Percentiles rank a stretch among this genome's conserved stretches.
phyloP scores from a whole-genome alignment of 2,888 invertebrate species.

The Macrophya alboannulata region DNA sequence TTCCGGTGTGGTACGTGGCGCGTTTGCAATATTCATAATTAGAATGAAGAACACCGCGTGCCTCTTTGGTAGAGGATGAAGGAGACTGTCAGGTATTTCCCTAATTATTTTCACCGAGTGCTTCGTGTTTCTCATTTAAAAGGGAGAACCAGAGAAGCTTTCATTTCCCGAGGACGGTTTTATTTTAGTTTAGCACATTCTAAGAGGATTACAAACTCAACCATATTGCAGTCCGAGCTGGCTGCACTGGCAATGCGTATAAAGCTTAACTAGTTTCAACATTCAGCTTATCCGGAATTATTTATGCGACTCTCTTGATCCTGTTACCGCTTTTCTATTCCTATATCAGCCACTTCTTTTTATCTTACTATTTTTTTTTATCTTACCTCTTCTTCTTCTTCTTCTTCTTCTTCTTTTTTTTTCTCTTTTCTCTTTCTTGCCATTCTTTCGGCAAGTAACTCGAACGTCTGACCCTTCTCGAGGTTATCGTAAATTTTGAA shows the following conservation, averaged over 20 bases:
- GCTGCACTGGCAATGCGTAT: slow-evolving; percentile 29
- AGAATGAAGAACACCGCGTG: slow-evolving; percentile 44
- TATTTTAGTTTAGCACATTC: slow-evolving; percentile 58
- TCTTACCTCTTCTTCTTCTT: slow-evolving; percentile 37
- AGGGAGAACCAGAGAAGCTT: slow-evolving; percentile 42
- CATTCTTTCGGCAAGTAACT: slow-evolving; percentile 14
- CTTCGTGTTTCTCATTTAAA: slow-evolving; percentile 49
- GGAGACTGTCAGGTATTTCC: slow-evolving; percentile 59
- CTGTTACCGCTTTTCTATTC: slow-evolving; percentile 15
- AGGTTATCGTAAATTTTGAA: slow-evolving; percentile 27
- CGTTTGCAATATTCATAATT: slow-evolving; percentile 49
- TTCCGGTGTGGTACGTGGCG: slow-evolving; percentile 21
- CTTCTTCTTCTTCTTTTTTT: slow-evolving; percentile 25
- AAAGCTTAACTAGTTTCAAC: slow-evolving; percentile 53
- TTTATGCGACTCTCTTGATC: slow-evolving; percentile 46
- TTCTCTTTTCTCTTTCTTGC: not conserved
- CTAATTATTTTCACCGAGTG: slow-evolving; percentile 65
- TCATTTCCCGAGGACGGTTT: slow-evolving; percentile 43
- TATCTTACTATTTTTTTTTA: not conserved
- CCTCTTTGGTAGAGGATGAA: slow-evolving; percentile 31
- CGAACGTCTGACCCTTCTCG: slow-evolving; percentile 39
- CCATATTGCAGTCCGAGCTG: slow-evolving; percentile 43
- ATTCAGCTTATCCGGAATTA: slow-evolving; percentile 47
- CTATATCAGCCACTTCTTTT: slow-evolving; percentile 11
- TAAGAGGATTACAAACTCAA: slow-evolving; percentile 61